These are phyloP conservation scores for Pemphredon lugubris DNA, from an alignment of 2,888 invertebrate species.

Conservation along the genomic window DNA sequence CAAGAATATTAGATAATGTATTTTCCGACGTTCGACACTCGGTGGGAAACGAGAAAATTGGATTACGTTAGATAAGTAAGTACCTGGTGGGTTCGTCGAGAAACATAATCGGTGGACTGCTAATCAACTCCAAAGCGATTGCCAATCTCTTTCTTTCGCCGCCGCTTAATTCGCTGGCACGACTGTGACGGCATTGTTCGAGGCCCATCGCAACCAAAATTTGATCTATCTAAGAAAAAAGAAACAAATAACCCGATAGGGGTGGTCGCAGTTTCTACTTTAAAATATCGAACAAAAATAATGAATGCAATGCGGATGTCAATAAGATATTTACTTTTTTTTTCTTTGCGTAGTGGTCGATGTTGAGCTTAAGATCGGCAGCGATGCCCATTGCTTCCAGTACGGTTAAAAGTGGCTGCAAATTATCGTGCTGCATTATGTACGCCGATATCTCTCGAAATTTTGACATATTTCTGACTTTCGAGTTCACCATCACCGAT, in stretches of 20 bases:
- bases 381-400: slow-evolving; percentile 93
- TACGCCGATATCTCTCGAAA: slow-evolving; percentile 85
- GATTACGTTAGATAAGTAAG: background rate
- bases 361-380: slow-evolving; percentile 92
- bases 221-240: slow-evolving; percentile 86
- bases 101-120: slow-evolving; percentile 95
- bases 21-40: no score
- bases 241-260: no score
- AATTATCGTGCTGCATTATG: slow-evolving; percentile 93
- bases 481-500: slow-evolving; percentile 88
- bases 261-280: no score
- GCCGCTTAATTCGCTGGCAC: slow-evolving; percentile 89
- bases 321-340: slow-evolving; percentile 82
- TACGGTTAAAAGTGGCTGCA: slow-evolving; percentile 92
- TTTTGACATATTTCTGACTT: slow-evolving; percentile 84
- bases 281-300: slow-evolving; percentile 53
- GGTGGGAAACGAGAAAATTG: background rate
- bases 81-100: slow-evolving; percentile 97
- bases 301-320: background rate
- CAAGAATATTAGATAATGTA: no score
- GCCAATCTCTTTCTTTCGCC: slow-evolving; percentile 95
- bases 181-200: slow-evolving; percentile 85
- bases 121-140: slow-evolving; percentile 94
- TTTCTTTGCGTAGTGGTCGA: slow-evolving; percentile 85
- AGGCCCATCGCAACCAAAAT: slow-evolving; percentile 90